These are phyloP conservation scores for Teleopsis dalmanni DNA, from an alignment of 1,140 invertebrate genomes.

Conservation along the genomic window DNA sequence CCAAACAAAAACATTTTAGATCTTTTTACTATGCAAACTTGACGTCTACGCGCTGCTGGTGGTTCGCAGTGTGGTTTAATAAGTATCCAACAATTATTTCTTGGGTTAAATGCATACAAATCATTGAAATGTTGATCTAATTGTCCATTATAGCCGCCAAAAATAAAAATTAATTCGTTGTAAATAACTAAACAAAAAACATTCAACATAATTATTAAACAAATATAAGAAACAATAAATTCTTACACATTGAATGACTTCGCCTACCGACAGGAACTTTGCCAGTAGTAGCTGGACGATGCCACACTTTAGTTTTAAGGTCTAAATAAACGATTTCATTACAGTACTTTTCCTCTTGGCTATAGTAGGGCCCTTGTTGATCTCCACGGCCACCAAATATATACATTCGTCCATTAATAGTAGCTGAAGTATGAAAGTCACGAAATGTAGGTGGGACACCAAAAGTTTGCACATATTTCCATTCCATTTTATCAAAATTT, in stretches of 20 bases:
- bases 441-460: conserved; percentile 61
- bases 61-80: conserved; percentile 52
- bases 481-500: conserved; percentile 64
- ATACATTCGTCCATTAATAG: conserved; percentile 67
- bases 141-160: conserved; percentile 79
- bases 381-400: conserved; percentile 80
- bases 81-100: conserved; percentile 54
- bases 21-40: conserved; percentile 66
- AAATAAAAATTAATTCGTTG: conserved; percentile 70
- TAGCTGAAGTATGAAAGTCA: conserved; percentile 82
- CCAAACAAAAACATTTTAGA: conserved; percentile 75
- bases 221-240: conserved; percentile 2
- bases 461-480: conserved; percentile 56
- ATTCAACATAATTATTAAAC: conserved; percentile 6
- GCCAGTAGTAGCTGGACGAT: conserved; percentile 50
- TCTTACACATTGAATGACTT: conserved; percentile 82
- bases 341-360: conserved; percentile 67
- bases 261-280: conserved; percentile 63
- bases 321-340: conserved; percentile 71
- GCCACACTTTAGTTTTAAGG: conserved; percentile 61
- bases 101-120: conserved; percentile 62
- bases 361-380: conserved; percentile 54
- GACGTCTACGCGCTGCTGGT: conserved; percentile 66
- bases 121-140: conserved; percentile 73
- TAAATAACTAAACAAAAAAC: conserved; percentile 59